Conservation (phyloP, 2,888 invertebrate species). For the Tiliacea aurago region DNA sequence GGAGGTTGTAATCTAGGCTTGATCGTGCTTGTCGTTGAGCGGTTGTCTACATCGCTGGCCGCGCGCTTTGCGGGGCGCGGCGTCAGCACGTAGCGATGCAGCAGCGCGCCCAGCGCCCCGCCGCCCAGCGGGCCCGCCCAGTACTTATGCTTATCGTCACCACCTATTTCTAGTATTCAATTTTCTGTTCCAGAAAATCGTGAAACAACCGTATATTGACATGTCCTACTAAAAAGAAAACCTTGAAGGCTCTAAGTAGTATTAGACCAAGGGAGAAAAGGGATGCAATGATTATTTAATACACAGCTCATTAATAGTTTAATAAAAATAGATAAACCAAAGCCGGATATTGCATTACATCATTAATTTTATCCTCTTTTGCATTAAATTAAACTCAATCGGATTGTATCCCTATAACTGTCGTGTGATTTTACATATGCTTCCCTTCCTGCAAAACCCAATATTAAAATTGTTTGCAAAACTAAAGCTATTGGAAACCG, state of each 20-base stretch:
- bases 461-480: constrained; percentile 24
- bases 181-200: not conserved
- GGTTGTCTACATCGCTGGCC: constrained; percentile 88
- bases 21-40: constrained; percentile 84
- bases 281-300: constrained; percentile 27
- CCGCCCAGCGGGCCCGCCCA: constrained; percentile 85
- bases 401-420: not conserved
- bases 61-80: constrained; percentile 79
- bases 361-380: constrained; percentile 31
- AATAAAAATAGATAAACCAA: constrained; percentile 21
- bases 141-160: constrained; percentile 65
- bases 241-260: too few relatives aligned
- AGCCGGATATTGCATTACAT: constrained; percentile 23
- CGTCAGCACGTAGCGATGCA: constrained; percentile 81
- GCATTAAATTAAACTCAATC: constrained; percentile 2
- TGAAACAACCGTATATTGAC: not conserved
- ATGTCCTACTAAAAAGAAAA: not conserved
- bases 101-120: constrained; percentile 77
- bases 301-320: not conserved
- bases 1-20: not conserved
- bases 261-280: not conserved
- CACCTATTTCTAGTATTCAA: not conserved
- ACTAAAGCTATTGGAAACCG: constrained; percentile 30
- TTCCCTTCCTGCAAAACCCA: constrained; percentile 3
- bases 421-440: not conserved